Conservation (phyloP, 2,113 vertebrate species). For the Parus major region DNA sequence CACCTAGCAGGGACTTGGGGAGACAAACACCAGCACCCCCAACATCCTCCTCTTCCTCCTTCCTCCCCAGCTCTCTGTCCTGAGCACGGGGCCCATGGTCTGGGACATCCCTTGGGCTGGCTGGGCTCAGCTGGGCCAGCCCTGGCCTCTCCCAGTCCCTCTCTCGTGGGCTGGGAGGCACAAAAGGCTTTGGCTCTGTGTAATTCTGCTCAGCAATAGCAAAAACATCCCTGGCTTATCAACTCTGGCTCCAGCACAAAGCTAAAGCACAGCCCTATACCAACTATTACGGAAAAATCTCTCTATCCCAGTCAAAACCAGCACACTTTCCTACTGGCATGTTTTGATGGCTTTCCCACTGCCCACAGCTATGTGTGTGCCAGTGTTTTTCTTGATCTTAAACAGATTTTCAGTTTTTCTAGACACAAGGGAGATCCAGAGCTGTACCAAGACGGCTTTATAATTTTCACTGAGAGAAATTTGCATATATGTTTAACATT, state of each 20-base stretch:
- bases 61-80: not conserved
- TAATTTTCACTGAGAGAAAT: not conserved
- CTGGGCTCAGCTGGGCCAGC: not conserved
- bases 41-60: not conserved
- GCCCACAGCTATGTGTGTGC: not conserved
- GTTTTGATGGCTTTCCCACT: not conserved
- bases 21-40: rapidly evolving
- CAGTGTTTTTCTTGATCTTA: not conserved
- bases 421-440: not conserved
- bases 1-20: rapidly evolving
- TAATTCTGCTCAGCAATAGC: not conserved
- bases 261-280: not conserved
- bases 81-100: not conserved
- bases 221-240: not conserved
- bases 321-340: not conserved
- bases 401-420: not conserved
- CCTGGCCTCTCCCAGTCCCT: not conserved
- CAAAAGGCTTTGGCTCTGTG: not conserved
- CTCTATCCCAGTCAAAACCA: not conserved
- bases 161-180: not conserved
- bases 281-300: not conserved
- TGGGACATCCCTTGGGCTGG: not conserved
- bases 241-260: not conserved
- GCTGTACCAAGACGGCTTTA: not conserved
- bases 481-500: not conserved